These are phyloP conservation scores for Epizoanthus scotinus DNA, from an alignment of 92 coral and sea anemone genomes.

Conservation along the genomic window DNA sequence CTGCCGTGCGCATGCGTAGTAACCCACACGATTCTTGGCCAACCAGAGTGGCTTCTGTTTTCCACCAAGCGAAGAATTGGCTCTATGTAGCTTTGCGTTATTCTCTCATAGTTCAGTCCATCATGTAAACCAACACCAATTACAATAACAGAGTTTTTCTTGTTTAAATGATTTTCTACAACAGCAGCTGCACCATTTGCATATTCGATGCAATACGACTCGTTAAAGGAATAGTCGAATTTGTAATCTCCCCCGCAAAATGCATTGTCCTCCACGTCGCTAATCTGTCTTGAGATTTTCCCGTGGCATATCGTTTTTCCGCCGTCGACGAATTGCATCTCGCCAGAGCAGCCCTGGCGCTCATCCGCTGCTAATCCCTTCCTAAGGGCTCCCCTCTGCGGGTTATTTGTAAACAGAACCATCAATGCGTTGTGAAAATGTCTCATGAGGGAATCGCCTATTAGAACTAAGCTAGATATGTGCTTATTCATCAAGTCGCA, in stretches of 20 bases:
- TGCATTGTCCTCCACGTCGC: conserved; percentile 17
- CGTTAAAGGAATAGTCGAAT: conserved; percentile 53
- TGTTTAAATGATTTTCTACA: conserved; percentile 53
- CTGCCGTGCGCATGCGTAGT: conserved; percentile 71
- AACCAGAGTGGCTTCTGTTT: conserved; percentile 27
- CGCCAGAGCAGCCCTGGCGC: conserved; percentile 55
- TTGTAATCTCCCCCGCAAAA: conserved; percentile 50
- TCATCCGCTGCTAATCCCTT: conserved; percentile 22
- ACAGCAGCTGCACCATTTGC: conserved; percentile 45
- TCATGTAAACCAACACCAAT: conserved; percentile 69
- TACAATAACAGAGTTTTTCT: conserved; percentile 47
- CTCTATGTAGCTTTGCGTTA: conserved; percentile 43
- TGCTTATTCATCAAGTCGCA: conserved; percentile 54
- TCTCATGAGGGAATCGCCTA: conserved; percentile 77
- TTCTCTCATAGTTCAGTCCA: conserved; percentile 28
- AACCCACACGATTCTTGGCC: conserved; percentile 74
- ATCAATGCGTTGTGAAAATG: conserved; percentile 65
- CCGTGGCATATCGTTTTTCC: conserved; percentile 59
- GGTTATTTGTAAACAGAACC: conserved; percentile 59
- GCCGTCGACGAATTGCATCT: conserved; percentile 77
- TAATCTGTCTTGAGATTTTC: conserved; percentile 29
- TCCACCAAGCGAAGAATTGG: conserved; percentile 54
- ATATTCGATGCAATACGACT: conserved; percentile 39
- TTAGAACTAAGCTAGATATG: conserved; percentile 51
- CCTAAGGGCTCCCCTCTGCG: conserved; percentile 43